Base-by-base conservation (phyloP, 2,113 vertebrate genomes). In the Apeltes quadracus region DNA sequence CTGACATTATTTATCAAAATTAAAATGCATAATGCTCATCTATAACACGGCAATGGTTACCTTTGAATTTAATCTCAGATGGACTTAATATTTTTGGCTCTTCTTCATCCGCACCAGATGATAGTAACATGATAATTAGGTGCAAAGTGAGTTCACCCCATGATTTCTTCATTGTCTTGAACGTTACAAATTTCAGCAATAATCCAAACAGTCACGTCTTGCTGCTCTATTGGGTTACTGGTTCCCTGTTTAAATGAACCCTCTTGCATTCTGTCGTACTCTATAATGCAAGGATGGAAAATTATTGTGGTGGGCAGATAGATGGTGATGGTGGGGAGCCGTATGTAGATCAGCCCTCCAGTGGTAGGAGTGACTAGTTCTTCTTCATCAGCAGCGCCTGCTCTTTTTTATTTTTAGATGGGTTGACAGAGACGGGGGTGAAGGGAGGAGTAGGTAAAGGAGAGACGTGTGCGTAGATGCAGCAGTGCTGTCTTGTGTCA, bases 381-480 rank as follows among this genome's bases (percentile, higher is more conserved):
- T 80, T 75, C 61, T 61, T 87, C 80, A 81, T 87, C 63, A 76
- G 70, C 73, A 74, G 78, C 36, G 75, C 53, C 61, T 73, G 79
- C 83, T 73, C 53, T 72, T 57, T 81, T 87, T 78, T 90, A 90
- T 92, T 82, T 91, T 88, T 90, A 88, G 81, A 84, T 56, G 61
- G 46, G 22, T 25, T 70, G 59, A 78, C 27, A 15, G 54, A 88
- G 66, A 69, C 58, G 63, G n/a, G 41, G 75, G 65, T 75, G 58
- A 39, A 67, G 62, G 83, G 70, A 69, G 68, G 75, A 67, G 54
- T 57, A 25, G 36, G 32, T 46, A 56, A 73, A 70, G 11, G 57
- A 62, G 27, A 16, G 13, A 61, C 38, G 20, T 61, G 46, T n/a
- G 0, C n/a, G 61, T 50, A 53, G 55, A 64, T 51, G 22, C 46